Evolutionary conservation across 2,113 vertebrate species (phyloP).

Genomic region (Pygoscelis antarcticus): DNA sequence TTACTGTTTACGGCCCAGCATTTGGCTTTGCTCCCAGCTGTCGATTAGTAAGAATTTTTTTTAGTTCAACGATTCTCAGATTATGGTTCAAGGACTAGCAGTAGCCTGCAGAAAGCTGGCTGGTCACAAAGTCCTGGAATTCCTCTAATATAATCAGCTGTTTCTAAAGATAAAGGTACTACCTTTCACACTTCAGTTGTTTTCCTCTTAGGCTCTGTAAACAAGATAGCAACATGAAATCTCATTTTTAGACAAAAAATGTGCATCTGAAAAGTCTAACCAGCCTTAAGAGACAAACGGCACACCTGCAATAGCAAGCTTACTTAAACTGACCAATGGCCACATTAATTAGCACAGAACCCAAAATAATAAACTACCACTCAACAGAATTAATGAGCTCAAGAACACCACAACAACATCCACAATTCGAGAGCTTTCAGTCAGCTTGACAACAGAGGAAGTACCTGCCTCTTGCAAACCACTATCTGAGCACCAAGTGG

Average conservation of each 20-base stretch:
- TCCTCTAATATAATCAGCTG: neutral
- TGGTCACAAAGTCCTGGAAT: neutral
- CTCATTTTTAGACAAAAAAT: neutral
- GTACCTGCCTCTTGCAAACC: neutral
- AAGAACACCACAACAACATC: neutral
- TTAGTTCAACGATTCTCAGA: neutral
- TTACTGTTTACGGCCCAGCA: neutral
- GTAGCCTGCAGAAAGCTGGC: neutral
- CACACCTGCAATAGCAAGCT: neutral
- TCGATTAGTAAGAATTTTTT: conserved; percentile 21
- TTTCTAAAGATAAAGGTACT: conserved; percentile 7
- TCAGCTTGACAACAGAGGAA: neutral
- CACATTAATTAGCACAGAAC: neutral
- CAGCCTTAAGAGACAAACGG: neutral
- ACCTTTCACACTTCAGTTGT: neutral
- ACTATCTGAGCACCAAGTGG: neutral
- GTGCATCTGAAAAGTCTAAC: neutral
- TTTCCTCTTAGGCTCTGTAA: neutral
- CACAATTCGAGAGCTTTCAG: neutral
- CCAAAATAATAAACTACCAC: neutral
- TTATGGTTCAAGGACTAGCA: conserved; percentile 25
- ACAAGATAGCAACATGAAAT: neutral
- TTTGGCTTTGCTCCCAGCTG: conserved; percentile 28
- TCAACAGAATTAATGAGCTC: neutral
- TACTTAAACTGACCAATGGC: neutral